These are phyloP conservation scores for Saturnia pavonia DNA, from an alignment of 2,888 invertebrate genomes.

Conservation along the genomic window DNA sequence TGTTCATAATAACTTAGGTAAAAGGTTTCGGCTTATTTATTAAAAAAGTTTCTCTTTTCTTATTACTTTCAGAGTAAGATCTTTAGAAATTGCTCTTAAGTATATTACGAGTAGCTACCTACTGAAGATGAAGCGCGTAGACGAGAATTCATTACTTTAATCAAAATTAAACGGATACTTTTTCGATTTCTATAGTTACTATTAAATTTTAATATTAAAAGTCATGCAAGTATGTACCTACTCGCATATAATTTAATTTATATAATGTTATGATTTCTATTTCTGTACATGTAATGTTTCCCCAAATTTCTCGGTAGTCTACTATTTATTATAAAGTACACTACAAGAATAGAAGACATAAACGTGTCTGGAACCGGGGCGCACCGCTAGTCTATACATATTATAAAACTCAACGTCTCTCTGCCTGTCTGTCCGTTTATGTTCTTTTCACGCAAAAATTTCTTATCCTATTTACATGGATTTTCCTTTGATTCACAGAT, in stretches of 20 bases:
- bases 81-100: slow-evolving; percentile 31
- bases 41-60: slow-evolving; percentile 45
- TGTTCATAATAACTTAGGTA: slow-evolving; percentile 18
- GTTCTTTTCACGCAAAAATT: no score
- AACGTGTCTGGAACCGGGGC: no score
- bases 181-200: background rate
- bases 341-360: no score
- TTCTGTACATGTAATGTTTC: no score
- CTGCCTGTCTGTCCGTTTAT: no score
- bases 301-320: no score
- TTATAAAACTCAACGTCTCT: no score
- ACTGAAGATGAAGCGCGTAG: slow-evolving; percentile 22
- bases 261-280: no score
- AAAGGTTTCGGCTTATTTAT: slow-evolving; percentile 30
- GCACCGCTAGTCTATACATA: no score
- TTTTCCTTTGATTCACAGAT: no score
- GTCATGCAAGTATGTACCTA: background rate
- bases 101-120: slow-evolving; percentile 13
- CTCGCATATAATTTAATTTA: background rate
- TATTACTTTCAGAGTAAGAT: slow-evolving; percentile 32
- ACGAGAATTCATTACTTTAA: slow-evolving; percentile 13
- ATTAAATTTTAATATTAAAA: background rate
- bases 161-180: background rate
- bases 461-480: no score
- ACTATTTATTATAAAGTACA: no score